Evolutionary conservation across 2,113 vertebrate species (phyloP).

Genomic region (Tinamus guttatus): DNA sequence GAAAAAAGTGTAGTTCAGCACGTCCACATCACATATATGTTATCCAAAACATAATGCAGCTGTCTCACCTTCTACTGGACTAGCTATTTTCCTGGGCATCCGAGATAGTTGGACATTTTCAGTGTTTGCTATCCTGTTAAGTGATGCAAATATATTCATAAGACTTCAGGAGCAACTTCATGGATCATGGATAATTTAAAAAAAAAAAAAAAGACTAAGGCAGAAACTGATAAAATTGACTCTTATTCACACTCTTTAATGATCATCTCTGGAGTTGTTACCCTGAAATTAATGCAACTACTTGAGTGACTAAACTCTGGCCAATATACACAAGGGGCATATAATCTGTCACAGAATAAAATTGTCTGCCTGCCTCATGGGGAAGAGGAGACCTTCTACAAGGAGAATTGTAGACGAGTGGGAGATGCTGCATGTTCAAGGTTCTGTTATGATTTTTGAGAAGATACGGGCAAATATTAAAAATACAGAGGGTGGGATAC

Average conservation of each 20-base stretch:
- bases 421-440: neutral
- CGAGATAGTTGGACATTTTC: slow-evolving; percentile 22
- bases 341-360: neutral
- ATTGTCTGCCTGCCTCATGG: neutral
- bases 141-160: slow-evolving; percentile 15
- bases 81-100: neutral
- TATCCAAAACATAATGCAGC: neutral
- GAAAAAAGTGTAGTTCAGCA: neutral
- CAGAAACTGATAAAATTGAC: neutral
- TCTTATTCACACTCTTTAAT: neutral
- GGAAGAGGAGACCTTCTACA: neutral
- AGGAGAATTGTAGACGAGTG: neutral
- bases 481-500: neutral
- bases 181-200: neutral
- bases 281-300: neutral
- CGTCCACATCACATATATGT: slow-evolving; percentile 7
- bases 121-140: neutral
- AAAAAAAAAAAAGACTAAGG: neutral
- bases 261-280: neutral
- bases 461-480: neutral
- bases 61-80: neutral
- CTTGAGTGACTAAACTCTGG: neutral
- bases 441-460: neutral
- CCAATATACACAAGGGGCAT: neutral
- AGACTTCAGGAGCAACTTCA: neutral